Evolutionary conservation across 2,797 vertebrate species (phyloP).

Genomic region (Pseudochaenichthys georgianus): DNA sequence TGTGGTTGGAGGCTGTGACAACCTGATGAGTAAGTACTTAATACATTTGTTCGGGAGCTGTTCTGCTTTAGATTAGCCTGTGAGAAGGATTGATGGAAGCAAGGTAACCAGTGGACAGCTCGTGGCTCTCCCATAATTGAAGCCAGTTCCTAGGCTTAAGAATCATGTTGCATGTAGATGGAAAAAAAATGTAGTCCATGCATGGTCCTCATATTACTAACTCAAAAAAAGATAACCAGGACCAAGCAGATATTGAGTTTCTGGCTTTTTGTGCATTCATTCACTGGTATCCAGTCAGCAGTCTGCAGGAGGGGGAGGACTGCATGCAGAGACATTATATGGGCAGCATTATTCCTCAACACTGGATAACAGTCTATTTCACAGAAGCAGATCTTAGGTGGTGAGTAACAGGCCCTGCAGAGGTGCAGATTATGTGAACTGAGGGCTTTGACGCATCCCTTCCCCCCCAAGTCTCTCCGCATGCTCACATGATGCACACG

Average conservation of each 20-base stretch:
- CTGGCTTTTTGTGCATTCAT: slow-evolving; percentile 31
- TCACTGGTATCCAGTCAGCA: slow-evolving; percentile 37
- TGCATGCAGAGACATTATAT: slow-evolving; percentile 54
- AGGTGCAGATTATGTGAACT: slow-evolving; percentile 65
- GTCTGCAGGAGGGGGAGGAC: slow-evolving; percentile 36
- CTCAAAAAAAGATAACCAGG: background rate
- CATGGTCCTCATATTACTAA: slow-evolving; percentile 11
- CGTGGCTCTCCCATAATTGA: slow-evolving; percentile 25
- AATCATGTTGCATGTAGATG: slow-evolving; percentile 26
- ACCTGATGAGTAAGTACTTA: slow-evolving; percentile 51
- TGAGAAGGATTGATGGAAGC: slow-evolving; percentile 42
- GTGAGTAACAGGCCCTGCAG: slow-evolving; percentile 65
- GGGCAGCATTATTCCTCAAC: slow-evolving; percentile 49
- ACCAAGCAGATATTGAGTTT: slow-evolving; percentile 19
- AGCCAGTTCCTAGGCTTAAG: slow-evolving; percentile 18
- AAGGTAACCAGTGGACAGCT: slow-evolving; percentile 38
- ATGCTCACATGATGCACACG: slow-evolving; percentile 42
- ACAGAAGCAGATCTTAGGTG: slow-evolving; percentile 54
- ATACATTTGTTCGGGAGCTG: slow-evolving; percentile 58
- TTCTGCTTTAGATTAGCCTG: slow-evolving; percentile 61
- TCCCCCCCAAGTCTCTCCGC: slow-evolving; percentile 29
- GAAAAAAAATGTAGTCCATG: slow-evolving; percentile 26
- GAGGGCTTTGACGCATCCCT: slow-evolving; percentile 47
- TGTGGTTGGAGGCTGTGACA: slow-evolving; percentile 45
- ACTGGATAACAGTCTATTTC: slow-evolving; percentile 60